Conservation (phyloP, 1,140 invertebrate species). For the Lutraria rhynchaena region DNA sequence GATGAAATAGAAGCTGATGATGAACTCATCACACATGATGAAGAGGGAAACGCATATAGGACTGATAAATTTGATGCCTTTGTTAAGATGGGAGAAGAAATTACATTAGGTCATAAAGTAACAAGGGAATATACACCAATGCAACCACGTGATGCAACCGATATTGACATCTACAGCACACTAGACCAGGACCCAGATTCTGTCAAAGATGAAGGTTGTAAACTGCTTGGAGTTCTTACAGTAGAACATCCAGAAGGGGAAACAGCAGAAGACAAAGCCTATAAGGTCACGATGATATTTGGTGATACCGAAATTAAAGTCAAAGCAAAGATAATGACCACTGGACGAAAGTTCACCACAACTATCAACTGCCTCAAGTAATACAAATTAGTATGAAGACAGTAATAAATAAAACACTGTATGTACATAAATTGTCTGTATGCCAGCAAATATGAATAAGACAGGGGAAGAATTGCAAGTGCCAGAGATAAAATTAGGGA, state of each 20-base stretch:
- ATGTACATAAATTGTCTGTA: neutral
- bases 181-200: neutral
- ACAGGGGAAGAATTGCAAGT: too few relatives aligned
- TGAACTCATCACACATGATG: neutral
- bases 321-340: slow-evolving; percentile 4
- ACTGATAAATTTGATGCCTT: slow-evolving; percentile 8
- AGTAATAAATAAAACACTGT: neutral
- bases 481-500: too few relatives aligned
- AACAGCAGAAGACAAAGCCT: slow-evolving; percentile 1
- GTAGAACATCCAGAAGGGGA: slow-evolving; percentile 2
- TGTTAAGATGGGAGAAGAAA: slow-evolving; percentile 11
- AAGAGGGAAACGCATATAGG: neutral
- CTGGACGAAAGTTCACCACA: slow-evolving; percentile 11
- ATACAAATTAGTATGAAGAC: too few relatives aligned
- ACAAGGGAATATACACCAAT: neutral
- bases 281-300: neutral
- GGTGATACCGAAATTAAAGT: slow-evolving; percentile 36
- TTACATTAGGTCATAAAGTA: slow-evolving; percentile 7
- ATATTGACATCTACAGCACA: neutral
- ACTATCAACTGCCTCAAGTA: slow-evolving; percentile 15
- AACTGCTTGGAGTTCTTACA: neutral
- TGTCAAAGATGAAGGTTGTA: slow-evolving; percentile 1
- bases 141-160: neutral
- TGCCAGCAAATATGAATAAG: too few relatives aligned
- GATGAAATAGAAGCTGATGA: neutral